A percentile compares a stretch with the other conserved stretches of the same genome.
Evolutionary conservation across 2,797 vertebrate genomes (phyloP).

Genomic region (Platyrinchus mystaceus): DNA sequence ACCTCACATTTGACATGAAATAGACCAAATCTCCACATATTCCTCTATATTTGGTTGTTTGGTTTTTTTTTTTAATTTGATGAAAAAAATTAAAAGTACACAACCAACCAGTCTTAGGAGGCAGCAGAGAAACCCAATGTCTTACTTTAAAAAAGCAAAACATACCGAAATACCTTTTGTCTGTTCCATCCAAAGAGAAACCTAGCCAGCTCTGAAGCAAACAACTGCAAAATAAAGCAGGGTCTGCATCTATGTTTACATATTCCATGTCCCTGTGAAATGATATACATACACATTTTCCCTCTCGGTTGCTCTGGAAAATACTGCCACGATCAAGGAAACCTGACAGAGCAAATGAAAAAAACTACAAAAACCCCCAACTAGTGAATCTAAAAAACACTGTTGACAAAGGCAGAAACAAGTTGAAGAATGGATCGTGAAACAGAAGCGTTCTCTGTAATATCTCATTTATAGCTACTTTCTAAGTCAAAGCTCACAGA

Average conservation of each 20-base stretch:
- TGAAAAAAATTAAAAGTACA: neutral
- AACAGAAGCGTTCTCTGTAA: neutral
- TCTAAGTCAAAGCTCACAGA: neutral
- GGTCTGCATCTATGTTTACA: neutral
- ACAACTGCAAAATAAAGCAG: neutral
- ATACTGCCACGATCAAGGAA: neutral
- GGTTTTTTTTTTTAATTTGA: neutral
- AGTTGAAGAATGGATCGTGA: neutral
- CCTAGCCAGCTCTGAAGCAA: neutral
- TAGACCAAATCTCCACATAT: neutral
- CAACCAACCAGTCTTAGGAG: neutral
- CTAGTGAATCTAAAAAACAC: neutral
- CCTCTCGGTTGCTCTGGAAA: neutral
- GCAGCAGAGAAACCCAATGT: neutral
- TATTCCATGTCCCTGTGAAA: neutral
- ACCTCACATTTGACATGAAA: neutral
- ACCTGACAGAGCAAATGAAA: neutral
- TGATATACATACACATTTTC: neutral
- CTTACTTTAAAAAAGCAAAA: neutral
- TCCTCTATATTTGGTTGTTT: neutral
- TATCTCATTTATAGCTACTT: neutral
- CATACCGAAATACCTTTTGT: neutral
- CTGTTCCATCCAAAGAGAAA: neutral
- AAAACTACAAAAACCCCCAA: neutral
- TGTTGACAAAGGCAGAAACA: neutral